Evolutionary conservation across 1,140 invertebrate species (phyloP).

Genomic region (Cataglyphis hispanica): DNA sequence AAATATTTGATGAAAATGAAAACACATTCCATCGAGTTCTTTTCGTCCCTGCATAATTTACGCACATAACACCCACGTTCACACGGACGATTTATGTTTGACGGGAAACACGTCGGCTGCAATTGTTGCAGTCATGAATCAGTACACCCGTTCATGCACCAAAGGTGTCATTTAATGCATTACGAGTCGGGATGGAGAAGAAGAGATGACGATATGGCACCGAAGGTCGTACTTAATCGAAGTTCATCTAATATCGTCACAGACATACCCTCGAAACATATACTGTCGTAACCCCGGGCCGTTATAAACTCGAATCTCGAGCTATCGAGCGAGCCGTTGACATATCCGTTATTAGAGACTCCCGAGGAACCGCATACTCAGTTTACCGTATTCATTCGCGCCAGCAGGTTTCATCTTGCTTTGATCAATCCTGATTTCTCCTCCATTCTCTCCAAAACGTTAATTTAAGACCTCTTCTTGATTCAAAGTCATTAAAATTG

Average conservation of each 20-base stretch:
- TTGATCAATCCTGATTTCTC: constrained; percentile 18
- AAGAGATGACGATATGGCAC: not conserved
- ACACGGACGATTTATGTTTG: not conserved
- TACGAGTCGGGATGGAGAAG: not conserved
- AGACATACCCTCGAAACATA: constrained; percentile 56
- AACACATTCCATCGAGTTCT: not conserved
- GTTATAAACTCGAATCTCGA: constrained; percentile 54
- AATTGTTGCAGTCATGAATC: constrained; percentile 59
- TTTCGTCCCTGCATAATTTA: not conserved
- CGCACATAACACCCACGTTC: not conserved
- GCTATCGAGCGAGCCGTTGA: constrained; percentile 33
- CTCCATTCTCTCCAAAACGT: not conserved
- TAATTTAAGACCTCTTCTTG: not conserved
- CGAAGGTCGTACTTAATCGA: constrained; percentile 72
- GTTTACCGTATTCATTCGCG: constrained; percentile 13
- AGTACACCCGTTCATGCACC: constrained; percentile 32
- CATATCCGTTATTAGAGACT: constrained; percentile 62
- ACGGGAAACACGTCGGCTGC: constrained; percentile 34
- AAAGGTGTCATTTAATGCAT: constrained; percentile 53
- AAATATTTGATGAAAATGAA: not conserved
- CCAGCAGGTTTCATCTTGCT: not conserved
- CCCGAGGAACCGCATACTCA: constrained; percentile 17
- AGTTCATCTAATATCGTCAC: constrained; percentile 68
- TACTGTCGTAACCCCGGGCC: constrained; percentile 31
- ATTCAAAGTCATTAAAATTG: not conserved